Evolutionary conservation across 2,888 invertebrate genomes (phyloP).

Genomic region (Timema podura): DNA sequence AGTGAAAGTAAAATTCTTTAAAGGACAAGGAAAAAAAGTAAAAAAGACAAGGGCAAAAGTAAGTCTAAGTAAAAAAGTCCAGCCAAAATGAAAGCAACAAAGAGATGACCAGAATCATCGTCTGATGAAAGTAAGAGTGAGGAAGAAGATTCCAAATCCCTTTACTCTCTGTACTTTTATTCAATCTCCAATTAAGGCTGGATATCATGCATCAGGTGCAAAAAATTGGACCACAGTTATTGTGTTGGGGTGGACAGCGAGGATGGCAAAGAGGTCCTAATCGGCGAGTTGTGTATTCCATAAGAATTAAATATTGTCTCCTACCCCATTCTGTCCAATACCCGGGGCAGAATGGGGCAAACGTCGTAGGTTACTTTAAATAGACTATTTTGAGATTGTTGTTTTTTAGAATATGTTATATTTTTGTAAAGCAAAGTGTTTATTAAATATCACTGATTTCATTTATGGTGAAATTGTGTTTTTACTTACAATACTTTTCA

Average conservation of each 20-base stretch:
- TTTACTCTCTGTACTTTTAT: constrained; percentile 22
- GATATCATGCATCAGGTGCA: constrained; percentile 19
- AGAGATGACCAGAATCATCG: background rate
- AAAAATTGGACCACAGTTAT: constrained; percentile 24
- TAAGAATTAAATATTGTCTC: background rate
- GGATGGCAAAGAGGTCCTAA: constrained; percentile 19
- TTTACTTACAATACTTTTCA: background rate
- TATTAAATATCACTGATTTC: background rate
- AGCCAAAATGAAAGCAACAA: background rate
- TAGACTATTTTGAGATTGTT: background rate
- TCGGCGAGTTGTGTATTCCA: background rate
- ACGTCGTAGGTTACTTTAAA: no score
- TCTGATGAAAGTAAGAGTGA: background rate
- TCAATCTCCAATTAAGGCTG: constrained; percentile 23
- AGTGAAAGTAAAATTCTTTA: background rate
- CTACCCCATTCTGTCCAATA: constrained; percentile 9
- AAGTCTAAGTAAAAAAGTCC: no score
- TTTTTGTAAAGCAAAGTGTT: background rate
- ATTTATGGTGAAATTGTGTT: background rate
- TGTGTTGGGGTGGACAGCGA: constrained; percentile 26
- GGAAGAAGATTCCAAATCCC: constrained; percentile 17
- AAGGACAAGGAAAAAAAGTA: background rate
- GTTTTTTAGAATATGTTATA: background rate
- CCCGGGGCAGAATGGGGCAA: background rate
- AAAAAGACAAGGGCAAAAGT: no score